Base-by-base conservation (phyloP, 37 sponge, comb jelly and placozoan genomes). In the Cladorhizidae sp. region DNA sequence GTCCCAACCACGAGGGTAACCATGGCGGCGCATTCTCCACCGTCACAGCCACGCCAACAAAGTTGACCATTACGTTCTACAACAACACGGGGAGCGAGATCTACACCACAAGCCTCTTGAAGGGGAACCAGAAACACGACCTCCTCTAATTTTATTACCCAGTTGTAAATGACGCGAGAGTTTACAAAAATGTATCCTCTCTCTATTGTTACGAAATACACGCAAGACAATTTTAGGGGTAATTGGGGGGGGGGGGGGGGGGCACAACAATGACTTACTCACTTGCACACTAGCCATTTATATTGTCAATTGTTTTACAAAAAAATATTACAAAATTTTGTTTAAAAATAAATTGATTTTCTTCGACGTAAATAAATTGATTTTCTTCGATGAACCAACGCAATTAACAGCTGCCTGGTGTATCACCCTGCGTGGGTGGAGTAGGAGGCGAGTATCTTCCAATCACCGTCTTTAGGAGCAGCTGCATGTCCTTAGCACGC, bases 401-500 rank as follows among this genome's bases (percentile, higher is more conserved):
- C 26, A 9, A 26, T 5, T 14, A 26, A 58, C 59, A 18, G 9
- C 49, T 45, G 9, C 8, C 49, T 45, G 5, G 49, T 45, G 49
- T 45, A 9, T 5, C 49, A 5, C 9, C 49, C 9, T 5, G 49
- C 49, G 5, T 9, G 49, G 49, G 8, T 12, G 49, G 49, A 45
- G 8, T 45, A 12, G 49, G 49, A 9, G 49, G 49, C 49, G 49
- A 81, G 38, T 42, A 40, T 64, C 86, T 86, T 20, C 57, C 80
- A 40, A 93, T 58, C 22, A 83, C 75, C 0, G 67, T 75, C 63
- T 77, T 86, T 51, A 96, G 91, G 1, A 96, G 78, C 6, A 39
- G 29, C 70, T 90, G 93, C 80, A 92, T 67, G 78, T 92, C 93
- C 38, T 85, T 74, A 5, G 91, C 87, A 39, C 94, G 63, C 49